These are phyloP conservation scores for Peribatodes rhomboidaria DNA, from an alignment of 2,888 invertebrate species.

Conservation along the genomic window DNA sequence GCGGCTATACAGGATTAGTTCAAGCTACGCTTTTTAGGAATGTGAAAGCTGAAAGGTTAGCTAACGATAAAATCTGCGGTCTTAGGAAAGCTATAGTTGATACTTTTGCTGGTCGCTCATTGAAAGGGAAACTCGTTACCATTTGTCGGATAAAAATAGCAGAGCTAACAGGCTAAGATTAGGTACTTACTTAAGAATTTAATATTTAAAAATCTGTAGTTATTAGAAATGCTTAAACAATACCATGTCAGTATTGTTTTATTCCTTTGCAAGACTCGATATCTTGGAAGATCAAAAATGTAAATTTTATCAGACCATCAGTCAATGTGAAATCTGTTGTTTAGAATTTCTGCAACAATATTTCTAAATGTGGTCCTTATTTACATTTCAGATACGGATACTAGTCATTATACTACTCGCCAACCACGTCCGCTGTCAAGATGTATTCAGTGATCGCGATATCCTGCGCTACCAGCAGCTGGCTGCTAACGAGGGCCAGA, in stretches of 20 bases:
- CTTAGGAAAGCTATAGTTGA: conserved; percentile 17
- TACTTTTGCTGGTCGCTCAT: conserved; percentile 22
- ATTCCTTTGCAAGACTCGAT: neutral
- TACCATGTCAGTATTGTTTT: neutral
- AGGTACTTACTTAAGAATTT: neutral
- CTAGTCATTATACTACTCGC: conserved; percentile 74
- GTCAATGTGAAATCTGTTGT: conserved; percentile 22
- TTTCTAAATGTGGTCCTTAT: conserved; percentile 22
- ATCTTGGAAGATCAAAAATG: neutral
- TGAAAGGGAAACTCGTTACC: conserved; percentile 35
- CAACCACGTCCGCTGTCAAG: conserved; percentile 70
- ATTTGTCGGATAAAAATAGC: neutral
- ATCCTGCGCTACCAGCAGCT: conserved; percentile 72
- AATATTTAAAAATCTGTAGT: too few relatives aligned
- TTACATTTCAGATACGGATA: conserved; percentile 80
- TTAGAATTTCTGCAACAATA: conserved; percentile 41
- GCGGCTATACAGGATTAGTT: conserved; percentile 28
- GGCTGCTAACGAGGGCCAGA: conserved; percentile 67
- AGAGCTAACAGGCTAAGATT: conserved; percentile 1
- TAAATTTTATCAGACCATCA: conserved; percentile 19
- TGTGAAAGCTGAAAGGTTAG: conserved; percentile 38
- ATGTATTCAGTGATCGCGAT: conserved; percentile 75
- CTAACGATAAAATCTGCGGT: conserved; percentile 24
- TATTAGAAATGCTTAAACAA: too few relatives aligned
- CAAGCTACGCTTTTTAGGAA: conserved; percentile 32